phyloP scores from a whole-genome alignment of 2,113 vertebrate species.

The Syngnathoides biaculeatus region DNA sequence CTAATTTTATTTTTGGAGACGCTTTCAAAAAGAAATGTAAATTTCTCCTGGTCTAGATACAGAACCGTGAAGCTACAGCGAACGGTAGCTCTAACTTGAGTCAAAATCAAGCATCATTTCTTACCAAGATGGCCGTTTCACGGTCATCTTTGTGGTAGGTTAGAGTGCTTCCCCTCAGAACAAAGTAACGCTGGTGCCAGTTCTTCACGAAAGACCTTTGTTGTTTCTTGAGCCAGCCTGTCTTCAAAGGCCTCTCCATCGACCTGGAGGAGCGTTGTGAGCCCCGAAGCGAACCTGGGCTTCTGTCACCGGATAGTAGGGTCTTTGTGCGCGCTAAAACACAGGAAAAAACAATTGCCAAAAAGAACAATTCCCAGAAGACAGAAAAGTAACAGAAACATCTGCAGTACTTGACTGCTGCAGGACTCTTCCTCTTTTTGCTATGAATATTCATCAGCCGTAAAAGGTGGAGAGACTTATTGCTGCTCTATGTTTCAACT shows the following conservation, averaged over 20 bases:
- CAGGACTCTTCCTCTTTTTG: constrained; percentile 50
- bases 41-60: too few species aligned
- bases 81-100: too few species aligned
- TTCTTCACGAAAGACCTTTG: constrained; percentile 91
- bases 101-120: neutral
- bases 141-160: constrained; percentile 92
- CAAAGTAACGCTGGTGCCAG: constrained; percentile 92
- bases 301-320: constrained; percentile 78
- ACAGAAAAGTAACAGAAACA: constrained; percentile 22
- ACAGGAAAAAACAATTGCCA: constrained; percentile 14
- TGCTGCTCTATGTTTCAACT: constrained; percentile 14
- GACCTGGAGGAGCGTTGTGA: constrained; percentile 46
- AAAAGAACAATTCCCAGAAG: neutral
- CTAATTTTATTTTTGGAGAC: too few species aligned
- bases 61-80: too few species aligned
- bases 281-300: constrained; percentile 19
- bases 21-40: too few species aligned
- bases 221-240: constrained; percentile 94
- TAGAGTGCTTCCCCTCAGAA: constrained; percentile 81
- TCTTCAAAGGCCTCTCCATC: constrained; percentile 83
- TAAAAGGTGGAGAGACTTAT: constrained; percentile 27
- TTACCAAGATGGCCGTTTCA: constrained; percentile 84
- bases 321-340: constrained; percentile 84
- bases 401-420: constrained; percentile 4
- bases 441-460: constrained; percentile 31